Conservation (phyloP, 2,113 vertebrate species). For the Archocentrus centrarchus region DNA sequence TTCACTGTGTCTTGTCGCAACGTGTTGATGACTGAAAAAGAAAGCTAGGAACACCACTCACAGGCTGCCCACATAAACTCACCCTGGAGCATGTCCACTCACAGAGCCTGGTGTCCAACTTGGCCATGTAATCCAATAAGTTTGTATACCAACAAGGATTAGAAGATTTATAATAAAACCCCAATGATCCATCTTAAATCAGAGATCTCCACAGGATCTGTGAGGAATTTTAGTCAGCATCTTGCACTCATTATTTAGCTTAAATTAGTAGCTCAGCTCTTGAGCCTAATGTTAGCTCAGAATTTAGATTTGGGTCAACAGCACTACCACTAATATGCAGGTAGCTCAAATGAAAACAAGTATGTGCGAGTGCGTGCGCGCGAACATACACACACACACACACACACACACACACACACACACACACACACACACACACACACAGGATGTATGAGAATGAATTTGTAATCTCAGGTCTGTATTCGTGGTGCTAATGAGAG, state of each 20-base stretch:
- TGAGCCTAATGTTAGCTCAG: neutral
- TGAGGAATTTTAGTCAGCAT: neutral
- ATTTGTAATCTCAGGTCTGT: constrained; percentile 31
- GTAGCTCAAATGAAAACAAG: neutral
- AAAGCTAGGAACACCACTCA: neutral
- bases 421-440: neutral
- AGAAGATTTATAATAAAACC: neutral
- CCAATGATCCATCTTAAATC: neutral
- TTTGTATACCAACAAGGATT: neutral
- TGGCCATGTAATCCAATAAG: neutral
- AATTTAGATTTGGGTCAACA: neutral
- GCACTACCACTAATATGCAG: neutral
- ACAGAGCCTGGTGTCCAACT: neutral
- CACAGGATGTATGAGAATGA: constrained; percentile 20
- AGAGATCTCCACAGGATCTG: neutral
- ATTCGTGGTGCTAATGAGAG: constrained; percentile 11
- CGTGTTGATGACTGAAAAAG: neutral
- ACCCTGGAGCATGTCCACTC: neutral
- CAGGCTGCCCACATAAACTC: neutral
- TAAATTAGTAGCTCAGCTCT: neutral
- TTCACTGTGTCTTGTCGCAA: neutral
- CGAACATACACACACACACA: neutral
- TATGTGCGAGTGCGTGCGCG: neutral
- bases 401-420: neutral
- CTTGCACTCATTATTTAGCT: neutral